A percentile compares a stretch with the other conserved stretches of the same genome.
Evolutionary conservation across 2,888 invertebrate genomes (phyloP).

Genomic region (Dynastes tityus): DNA sequence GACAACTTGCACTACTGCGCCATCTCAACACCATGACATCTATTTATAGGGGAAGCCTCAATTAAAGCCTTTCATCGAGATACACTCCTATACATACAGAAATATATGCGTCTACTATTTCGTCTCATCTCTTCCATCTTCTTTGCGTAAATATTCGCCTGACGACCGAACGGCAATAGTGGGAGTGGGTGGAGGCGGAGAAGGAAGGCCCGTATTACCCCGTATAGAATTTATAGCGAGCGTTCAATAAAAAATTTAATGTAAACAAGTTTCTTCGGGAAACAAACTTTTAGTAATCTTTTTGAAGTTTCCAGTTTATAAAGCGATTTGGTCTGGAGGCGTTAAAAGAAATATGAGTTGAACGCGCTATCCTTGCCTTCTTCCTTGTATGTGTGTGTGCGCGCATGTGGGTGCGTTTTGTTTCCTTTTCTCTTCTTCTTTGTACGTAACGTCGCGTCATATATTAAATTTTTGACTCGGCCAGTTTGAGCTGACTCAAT

Average conservation of each 20-base stretch:
- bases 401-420: too few species aligned
- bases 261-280: slow-evolving; percentile 30
- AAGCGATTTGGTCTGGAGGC: slow-evolving; percentile 34
- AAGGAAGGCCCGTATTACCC: neutral
- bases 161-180: too few species aligned
- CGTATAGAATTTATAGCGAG: slow-evolving; percentile 32
- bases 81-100: neutral
- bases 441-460: neutral
- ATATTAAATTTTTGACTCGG: slow-evolving; percentile 20
- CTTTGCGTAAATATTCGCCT: neutral
- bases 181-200: neutral
- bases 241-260: slow-evolving; percentile 38
- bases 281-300: slow-evolving; percentile 46
- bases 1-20: neutral
- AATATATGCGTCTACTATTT: neutral
- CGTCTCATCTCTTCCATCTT: neutral
- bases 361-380: slow-evolving; percentile 2
- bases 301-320: slow-evolving; percentile 47
- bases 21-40: neutral
- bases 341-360: slow-evolving; percentile 41
- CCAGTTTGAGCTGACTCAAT: neutral
- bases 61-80: slow-evolving; percentile 17
- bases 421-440: neutral
- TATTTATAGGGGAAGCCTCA: slow-evolving; percentile 23
- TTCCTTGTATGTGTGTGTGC: neutral